Percentiles rank a stretch among this genome's conserved stretches.
phyloP scores from a whole-genome alignment of 2,797 vertebrate species.

The Telmatherina bonti region DNA sequence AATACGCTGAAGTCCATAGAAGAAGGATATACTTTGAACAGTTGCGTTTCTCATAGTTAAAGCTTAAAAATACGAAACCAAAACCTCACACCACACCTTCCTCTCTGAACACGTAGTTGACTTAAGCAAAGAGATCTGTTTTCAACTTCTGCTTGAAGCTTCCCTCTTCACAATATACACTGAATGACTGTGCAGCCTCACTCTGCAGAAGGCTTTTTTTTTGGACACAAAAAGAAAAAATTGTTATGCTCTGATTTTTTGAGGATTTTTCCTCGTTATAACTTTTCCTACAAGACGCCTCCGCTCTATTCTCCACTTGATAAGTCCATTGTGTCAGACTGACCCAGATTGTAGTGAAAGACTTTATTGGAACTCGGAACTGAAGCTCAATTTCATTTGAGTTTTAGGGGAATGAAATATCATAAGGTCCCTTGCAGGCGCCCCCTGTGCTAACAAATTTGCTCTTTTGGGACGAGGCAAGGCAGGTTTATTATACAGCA shows the following conservation, averaged over 20 bases:
- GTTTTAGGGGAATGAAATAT: constrained; percentile 17
- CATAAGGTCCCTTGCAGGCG: background rate
- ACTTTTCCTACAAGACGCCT: constrained; percentile 21
- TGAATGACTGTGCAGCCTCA: background rate
- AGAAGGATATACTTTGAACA: constrained; percentile 2
- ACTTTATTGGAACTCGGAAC: constrained; percentile 33
- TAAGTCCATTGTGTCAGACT: constrained; percentile 40
- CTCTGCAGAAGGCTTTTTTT: constrained; percentile 3
- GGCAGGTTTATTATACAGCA: too few relatives aligned
- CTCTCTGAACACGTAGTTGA: constrained; percentile 1
- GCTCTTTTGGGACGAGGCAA: background rate
- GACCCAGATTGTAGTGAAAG: constrained; percentile 38
- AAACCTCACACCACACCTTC: constrained; percentile 1
- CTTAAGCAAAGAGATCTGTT: background rate
- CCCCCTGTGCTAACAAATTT: background rate
- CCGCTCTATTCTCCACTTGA: constrained; percentile 14
- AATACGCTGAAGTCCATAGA: constrained; percentile 19
- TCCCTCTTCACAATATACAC: background rate
- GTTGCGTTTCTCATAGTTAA: background rate
- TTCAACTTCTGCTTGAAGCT: constrained; percentile 25
- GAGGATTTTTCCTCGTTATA: constrained; percentile 25
- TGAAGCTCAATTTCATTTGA: constrained; percentile 20
- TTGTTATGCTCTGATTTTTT: background rate
- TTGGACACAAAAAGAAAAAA: background rate
- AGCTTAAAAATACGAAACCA: constrained; percentile 15